These are phyloP conservation scores for Alouatta palliata DNA, from an alignment of 2,113 vertebrate species.

Conservation along the genomic window DNA sequence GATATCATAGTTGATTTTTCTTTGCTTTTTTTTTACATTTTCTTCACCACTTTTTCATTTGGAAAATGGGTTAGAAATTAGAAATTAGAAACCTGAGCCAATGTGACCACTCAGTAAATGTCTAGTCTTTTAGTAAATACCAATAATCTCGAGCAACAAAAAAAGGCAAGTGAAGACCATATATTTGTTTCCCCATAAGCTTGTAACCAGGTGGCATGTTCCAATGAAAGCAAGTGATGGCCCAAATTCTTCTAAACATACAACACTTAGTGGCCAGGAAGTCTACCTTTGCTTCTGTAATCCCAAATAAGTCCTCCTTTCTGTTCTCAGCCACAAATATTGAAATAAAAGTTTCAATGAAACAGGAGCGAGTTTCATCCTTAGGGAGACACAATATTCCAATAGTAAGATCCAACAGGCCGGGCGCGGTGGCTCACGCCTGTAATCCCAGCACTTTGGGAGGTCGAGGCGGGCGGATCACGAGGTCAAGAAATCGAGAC, in stretches of 20 bases:
- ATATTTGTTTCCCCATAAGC: not conserved
- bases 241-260: not conserved
- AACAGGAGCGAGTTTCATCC: not conserved
- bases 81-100: not conserved
- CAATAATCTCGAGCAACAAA: not conserved
- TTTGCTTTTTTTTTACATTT: not conserved
- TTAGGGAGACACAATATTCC: not conserved
- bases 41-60: not conserved
- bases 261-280: not conserved
- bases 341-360: conserved; percentile 15
- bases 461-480: too few relatives aligned
- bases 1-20: not conserved
- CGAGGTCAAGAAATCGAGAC: too few relatives aligned
- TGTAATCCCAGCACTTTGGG: too few relatives aligned
- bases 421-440: too few relatives aligned
- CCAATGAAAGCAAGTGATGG: not conserved
- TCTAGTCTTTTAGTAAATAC: not conserved
- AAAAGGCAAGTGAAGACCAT: not conserved
- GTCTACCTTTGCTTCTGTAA: not conserved
- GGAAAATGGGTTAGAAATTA: not conserved
- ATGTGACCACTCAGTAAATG: not conserved
- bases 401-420: not conserved
- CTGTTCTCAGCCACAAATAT: not conserved
- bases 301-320: not conserved
- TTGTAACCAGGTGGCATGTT: not conserved